Conservation (phyloP, 2,888 invertebrate species). For the Romanomermis culicivorax region DNA sequence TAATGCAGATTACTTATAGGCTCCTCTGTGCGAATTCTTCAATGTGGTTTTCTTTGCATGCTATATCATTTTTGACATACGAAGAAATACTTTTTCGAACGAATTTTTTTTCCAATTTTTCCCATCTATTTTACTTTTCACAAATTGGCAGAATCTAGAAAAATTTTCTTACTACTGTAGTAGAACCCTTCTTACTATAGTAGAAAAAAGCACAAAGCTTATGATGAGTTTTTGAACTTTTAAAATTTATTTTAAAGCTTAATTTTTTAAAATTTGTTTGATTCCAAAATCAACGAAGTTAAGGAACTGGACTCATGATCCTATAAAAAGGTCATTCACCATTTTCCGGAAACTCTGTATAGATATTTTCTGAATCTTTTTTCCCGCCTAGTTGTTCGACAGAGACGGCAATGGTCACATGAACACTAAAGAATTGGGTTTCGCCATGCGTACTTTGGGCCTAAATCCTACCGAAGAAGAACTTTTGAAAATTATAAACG, state of each 20-base stretch:
- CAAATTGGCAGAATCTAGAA: neutral
- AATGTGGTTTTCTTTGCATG: no score
- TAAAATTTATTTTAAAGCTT: no score
- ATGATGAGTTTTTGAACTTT: no score
- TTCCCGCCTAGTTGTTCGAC: slow-evolving; percentile 27
- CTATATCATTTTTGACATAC: no score
- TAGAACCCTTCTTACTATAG: neutral
- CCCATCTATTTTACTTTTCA: neutral
- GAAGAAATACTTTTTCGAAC: neutral
- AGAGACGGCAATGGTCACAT: slow-evolving; percentile 29
- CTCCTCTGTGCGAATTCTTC: no score
- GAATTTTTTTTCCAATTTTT: slow-evolving; percentile 1
- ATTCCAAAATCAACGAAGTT: no score
- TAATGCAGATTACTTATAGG: neutral
- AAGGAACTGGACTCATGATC: no score
- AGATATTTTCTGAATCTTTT: no score
- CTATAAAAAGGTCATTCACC: no score
- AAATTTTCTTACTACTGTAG: neutral
- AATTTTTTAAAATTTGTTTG: no score
- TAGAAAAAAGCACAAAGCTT: no score
- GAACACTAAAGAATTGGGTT: slow-evolving; percentile 28
- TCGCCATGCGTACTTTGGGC: slow-evolving; percentile 28
- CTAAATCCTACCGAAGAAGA: slow-evolving; percentile 28
- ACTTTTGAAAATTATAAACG: slow-evolving; percentile 22
- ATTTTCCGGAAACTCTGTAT: no score